phyloP scores from a whole-genome alignment of 2,888 invertebrate genomes.

The Caenorhabditis afra region DNA sequence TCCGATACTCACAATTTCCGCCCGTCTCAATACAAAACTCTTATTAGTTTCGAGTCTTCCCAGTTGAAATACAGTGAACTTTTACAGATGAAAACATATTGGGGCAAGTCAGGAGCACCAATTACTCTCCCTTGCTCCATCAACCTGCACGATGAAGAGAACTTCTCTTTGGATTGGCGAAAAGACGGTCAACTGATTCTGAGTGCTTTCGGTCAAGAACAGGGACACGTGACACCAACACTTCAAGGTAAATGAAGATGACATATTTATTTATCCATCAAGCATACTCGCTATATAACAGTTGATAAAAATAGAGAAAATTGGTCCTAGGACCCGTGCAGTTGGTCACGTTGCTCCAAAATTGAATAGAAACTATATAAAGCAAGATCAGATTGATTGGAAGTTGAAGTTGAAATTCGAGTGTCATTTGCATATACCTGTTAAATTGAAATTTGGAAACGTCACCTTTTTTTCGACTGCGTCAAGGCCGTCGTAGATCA shows the following conservation, averaged over 20 bases:
- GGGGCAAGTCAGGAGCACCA: slow-evolving; percentile 68
- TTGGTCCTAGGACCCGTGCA: background rate
- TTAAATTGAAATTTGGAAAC: background rate
- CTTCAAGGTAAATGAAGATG: slow-evolving; percentile 68
- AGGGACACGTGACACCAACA: slow-evolving; percentile 69
- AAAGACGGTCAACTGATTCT: slow-evolving; percentile 71
- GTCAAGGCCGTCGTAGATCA: slow-evolving; percentile 32
- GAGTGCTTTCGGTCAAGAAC: slow-evolving; percentile 70
- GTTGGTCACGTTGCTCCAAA: background rate
- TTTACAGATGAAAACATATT: slow-evolving; percentile 72
- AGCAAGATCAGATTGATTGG: background rate
- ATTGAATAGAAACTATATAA: no score
- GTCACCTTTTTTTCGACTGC: slow-evolving; percentile 13
- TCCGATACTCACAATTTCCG: slow-evolving; percentile 22
- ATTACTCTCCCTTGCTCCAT: slow-evolving; percentile 69
- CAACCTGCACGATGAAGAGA: slow-evolving; percentile 50
- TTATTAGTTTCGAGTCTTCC: slow-evolving; percentile 2
- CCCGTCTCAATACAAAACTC: background rate
- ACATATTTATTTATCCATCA: background rate
- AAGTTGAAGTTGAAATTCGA: no score
- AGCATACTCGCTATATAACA: no score
- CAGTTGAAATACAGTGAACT: no score
- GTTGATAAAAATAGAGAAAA: no score
- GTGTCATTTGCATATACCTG: background rate
- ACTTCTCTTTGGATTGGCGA: slow-evolving; percentile 73